A percentile compares a stretch with the other conserved stretches of the same genome.
phyloP scores from a whole-genome alignment of 2,797 vertebrate species.

The Danio choprae region DNA sequence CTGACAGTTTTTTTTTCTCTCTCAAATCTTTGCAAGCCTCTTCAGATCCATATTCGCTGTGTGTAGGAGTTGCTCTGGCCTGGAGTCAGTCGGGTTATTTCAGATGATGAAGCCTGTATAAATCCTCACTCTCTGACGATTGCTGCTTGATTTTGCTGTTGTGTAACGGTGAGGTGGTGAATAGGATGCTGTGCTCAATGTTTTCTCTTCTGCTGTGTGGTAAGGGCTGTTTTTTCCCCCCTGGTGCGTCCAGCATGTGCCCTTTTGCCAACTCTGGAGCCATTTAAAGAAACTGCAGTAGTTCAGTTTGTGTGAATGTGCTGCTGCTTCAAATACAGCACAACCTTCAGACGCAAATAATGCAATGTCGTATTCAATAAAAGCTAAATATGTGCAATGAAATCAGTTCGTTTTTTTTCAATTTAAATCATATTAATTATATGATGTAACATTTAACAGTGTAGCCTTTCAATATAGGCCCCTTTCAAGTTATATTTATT shows the following conservation, averaged over 20 bases:
- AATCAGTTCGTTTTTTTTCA: too few species aligned
- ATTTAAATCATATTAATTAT: too few species aligned
- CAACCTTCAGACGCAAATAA: too few species aligned
- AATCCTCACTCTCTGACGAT: not conserved
- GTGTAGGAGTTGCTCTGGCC: constrained; percentile 5
- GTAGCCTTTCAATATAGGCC: too few species aligned
- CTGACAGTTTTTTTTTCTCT: not conserved
- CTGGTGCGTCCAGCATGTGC: not conserved
- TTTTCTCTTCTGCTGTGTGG: not conserved
- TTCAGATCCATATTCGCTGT: not conserved
- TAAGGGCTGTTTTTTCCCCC: not conserved
- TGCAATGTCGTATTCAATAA: too few species aligned
- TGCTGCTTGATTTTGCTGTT: not conserved
- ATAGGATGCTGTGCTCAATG: not conserved
- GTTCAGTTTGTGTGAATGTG: constrained; percentile 16
- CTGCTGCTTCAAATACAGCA: not conserved
- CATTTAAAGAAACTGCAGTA: constrained; percentile 22
- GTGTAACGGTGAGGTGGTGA: not conserved
- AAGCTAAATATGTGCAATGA: too few species aligned
- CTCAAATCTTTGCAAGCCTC: not conserved
- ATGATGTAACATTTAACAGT: too few species aligned
- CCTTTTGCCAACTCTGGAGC: constrained; percentile 29
- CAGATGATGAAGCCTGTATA: not conserved
- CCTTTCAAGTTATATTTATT: too few species aligned
- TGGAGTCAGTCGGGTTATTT: not conserved